These are phyloP conservation scores for Aplysia californica DNA, from an alignment of 1,140 invertebrate species.

Conservation along the genomic window DNA sequence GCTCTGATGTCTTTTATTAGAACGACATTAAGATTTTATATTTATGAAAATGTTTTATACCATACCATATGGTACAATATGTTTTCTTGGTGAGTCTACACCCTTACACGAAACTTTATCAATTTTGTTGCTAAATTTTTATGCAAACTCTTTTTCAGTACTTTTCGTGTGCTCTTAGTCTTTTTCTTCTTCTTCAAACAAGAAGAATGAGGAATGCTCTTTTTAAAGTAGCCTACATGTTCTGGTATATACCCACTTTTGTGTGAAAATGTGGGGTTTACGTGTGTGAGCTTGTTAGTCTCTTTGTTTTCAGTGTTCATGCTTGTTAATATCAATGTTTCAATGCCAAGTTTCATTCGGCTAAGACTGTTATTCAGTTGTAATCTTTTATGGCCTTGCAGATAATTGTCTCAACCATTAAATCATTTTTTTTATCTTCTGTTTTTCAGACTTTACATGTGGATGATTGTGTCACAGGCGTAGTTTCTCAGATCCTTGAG, in stretches of 20 bases:
- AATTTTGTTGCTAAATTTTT: too few species aligned
- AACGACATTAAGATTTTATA: too few species aligned
- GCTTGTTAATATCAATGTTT: background rate
- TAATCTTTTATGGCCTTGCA: background rate
- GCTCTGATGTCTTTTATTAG: background rate
- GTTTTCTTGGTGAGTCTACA: too few species aligned
- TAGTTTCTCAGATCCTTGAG: slow-evolving; percentile 78
- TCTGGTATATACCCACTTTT: too few species aligned
- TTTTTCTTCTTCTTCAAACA: too few species aligned
- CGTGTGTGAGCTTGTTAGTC: background rate
- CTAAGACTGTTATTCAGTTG: background rate
- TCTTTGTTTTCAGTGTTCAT: background rate
- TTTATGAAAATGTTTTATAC: too few species aligned
- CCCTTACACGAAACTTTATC: too few species aligned
- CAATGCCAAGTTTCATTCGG: background rate
- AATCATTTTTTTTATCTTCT: slow-evolving; percentile 20
- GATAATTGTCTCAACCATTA: background rate
- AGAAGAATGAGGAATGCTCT: too few species aligned
- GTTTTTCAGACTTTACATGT: slow-evolving; percentile 79
- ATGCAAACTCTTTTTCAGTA: too few species aligned
- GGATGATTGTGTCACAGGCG: slow-evolving; percentile 86
- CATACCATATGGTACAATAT: too few species aligned
- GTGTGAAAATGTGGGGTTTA: background rate
- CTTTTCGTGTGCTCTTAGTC: too few species aligned
- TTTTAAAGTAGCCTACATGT: too few species aligned